Conservation (phyloP, 2,888 invertebrate species). For the Caenorhabditis sinica region DNA sequence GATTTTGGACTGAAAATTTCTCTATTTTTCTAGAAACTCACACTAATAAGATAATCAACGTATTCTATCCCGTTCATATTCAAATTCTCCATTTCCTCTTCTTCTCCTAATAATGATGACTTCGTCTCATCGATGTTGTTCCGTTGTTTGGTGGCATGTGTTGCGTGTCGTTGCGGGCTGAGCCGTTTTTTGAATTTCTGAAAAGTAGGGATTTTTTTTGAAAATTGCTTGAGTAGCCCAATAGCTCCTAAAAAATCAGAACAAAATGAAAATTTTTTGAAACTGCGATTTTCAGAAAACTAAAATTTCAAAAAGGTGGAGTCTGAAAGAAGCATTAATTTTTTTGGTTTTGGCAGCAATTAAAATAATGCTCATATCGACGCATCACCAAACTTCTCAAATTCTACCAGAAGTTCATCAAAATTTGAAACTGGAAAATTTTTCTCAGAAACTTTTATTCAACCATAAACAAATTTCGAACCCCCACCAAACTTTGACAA, state of each 20-base stretch:
- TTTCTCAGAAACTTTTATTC: too few species aligned
- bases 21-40: constrained; percentile 1
- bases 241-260: too few species aligned
- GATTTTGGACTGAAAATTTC: constrained; percentile 13
- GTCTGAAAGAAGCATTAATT: too few species aligned
- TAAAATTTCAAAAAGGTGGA: too few species aligned
- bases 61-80: constrained; percentile 30
- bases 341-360: background rate
- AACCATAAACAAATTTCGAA: too few species aligned
- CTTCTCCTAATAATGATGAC: constrained; percentile 8
- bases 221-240: background rate
- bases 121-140: constrained; percentile 39
- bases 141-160: constrained; percentile 57
- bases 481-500: too few species aligned
- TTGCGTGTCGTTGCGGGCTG: constrained; percentile 81
- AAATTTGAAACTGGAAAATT: background rate
- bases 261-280: too few species aligned
- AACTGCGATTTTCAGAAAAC: too few species aligned
- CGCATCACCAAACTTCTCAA: too few species aligned
- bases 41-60: constrained; percentile 51
- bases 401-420: too few species aligned
- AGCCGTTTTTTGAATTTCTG: constrained; percentile 81
- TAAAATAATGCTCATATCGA: too few species aligned
- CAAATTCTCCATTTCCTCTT: constrained; percentile 5
- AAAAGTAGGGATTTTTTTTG: background rate